These are phyloP conservation scores for Protobothrops flavoviridis DNA, from an alignment of 2,113 vertebrate genomes.

Conservation along the genomic window DNA sequence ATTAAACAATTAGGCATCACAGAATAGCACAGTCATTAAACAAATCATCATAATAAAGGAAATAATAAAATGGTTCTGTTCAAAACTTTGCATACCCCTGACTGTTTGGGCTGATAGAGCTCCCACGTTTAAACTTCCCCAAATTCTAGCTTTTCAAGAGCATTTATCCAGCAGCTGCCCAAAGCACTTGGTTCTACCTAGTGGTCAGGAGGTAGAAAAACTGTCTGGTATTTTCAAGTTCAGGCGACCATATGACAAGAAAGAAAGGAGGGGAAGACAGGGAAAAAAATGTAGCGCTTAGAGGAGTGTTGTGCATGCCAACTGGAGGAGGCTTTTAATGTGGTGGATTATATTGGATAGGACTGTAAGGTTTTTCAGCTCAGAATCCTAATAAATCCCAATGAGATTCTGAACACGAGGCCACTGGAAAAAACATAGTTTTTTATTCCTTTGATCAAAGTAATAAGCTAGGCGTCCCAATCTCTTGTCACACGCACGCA, in stretches of 20 bases:
- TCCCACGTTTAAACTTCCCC: not conserved
- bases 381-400: no score
- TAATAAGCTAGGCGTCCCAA: no score
- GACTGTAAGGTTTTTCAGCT: no score
- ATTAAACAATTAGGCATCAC: not conserved
- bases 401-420: no score
- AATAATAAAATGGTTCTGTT: not conserved
- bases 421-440: no score
- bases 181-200: not conserved
- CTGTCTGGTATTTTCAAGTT: not conserved
- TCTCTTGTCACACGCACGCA: no score
- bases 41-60: not conserved
- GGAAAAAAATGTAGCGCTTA: not conserved
- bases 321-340: not conserved
- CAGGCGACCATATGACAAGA: not conserved
- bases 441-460: no score
- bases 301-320: not conserved
- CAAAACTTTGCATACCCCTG: not conserved
- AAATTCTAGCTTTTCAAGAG: not conserved
- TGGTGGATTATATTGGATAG: no score
- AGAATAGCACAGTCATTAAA: not conserved
- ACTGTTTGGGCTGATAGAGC: not conserved
- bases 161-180: not conserved
- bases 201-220: not conserved
- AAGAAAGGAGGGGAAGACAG: not conserved